Conservation (phyloP, 2,113 vertebrate genomes). For the Rallus limicola region DNA sequence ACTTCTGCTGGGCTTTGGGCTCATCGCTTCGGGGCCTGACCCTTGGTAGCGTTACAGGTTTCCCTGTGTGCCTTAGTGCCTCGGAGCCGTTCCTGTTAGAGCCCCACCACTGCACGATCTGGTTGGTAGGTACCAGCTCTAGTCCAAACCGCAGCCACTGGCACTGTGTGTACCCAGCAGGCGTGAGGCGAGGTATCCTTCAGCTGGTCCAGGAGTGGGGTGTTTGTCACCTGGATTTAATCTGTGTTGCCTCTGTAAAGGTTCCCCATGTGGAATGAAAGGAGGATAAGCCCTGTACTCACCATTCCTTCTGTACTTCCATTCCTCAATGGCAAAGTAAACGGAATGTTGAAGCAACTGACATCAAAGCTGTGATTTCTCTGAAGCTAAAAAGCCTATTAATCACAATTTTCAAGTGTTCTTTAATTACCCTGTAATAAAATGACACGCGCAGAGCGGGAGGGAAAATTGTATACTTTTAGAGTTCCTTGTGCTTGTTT, state of each 20-base stretch:
- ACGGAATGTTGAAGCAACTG: slow-evolving; percentile 45
- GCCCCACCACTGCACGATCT: background rate
- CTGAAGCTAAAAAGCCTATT: slow-evolving; percentile 70
- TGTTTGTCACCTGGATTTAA: too few relatives aligned
- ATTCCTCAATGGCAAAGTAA: slow-evolving; percentile 52
- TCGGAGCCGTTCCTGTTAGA: background rate
- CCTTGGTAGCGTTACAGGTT: background rate
- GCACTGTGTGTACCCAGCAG: too few relatives aligned
- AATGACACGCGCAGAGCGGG: background rate
- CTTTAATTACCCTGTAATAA: slow-evolving; percentile 67
- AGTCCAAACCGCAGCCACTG: too few relatives aligned
- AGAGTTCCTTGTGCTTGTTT: slow-evolving; percentile 24
- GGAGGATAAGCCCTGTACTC: background rate
- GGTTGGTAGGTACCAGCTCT: too few relatives aligned
- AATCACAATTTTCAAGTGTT: slow-evolving; percentile 60
- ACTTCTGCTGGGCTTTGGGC: background rate
- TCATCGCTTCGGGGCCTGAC: background rate
- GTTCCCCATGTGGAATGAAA: background rate
- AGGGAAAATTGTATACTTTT: background rate
- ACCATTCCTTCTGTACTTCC: slow-evolving; percentile 23
- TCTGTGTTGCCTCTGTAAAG: too few relatives aligned
- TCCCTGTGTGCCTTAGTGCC: background rate
- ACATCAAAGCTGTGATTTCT: slow-evolving; percentile 65
- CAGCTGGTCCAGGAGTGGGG: too few relatives aligned
- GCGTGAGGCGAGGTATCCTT: too few relatives aligned